Base-by-base conservation (phyloP, 2,888 invertebrate genomes). In the Molorchus minor region DNA sequence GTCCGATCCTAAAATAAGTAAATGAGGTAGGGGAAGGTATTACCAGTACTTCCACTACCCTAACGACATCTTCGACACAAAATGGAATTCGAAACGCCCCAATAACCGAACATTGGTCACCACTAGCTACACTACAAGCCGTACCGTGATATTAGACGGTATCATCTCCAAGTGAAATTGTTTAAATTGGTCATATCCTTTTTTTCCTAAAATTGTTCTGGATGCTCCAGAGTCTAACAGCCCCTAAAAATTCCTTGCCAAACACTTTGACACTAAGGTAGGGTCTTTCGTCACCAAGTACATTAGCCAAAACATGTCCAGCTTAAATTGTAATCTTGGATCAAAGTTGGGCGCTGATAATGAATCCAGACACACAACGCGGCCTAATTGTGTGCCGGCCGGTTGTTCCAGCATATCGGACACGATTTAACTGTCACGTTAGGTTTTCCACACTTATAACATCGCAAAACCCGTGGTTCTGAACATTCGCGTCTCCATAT, bases 1-100 rank as follows among this genome's bases (percentile, higher is more conserved):
- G 45, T 57, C 49, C 3, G 38, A 13, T 2, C 58, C 56, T 10
- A 62, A 13, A 20, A 62, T 58, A 12, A 62, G 51, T 1, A 15
- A 10, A 13, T 58, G 62, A 0, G 41, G 38, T n/a, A 8, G 58
- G n/a, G 2, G 47, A 25, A 3, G 56, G 58, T 33, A 58, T 29
- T 3, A 61, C 53, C 16, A 58, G 16, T 20, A 58, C 36, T n/a
- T 61, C 40, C 4, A 54, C n/a, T 12, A 62, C n/a, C 13, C 20
- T 29, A 10, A 51, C 40, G 8, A 20, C 25, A 15, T 45, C 20
- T n/a, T 46, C 21, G 1, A 61, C 20, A 25, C 35, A 17, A 29
- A 54, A 16, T 16, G 53, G 38, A 25, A 46, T 19, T 19, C 16
- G 20, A 41, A 36, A 30, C 25, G 17, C 7, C 21, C 61, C 51